These are phyloP conservation scores for Leucoma salicis DNA, from an alignment of 2,888 invertebrate species.

Conservation along the genomic window DNA sequence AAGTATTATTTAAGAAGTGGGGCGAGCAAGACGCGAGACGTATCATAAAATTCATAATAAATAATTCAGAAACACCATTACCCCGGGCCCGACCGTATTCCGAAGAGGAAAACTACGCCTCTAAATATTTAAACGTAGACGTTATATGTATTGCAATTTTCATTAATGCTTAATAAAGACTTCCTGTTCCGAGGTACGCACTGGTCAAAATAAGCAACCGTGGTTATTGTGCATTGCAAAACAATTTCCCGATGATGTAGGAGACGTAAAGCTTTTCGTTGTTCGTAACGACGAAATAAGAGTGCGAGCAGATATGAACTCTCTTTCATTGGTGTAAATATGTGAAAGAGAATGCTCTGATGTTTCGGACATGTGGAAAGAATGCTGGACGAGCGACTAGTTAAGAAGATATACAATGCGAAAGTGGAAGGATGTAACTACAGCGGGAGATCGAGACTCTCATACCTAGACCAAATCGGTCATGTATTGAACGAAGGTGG, in stretches of 20 bases:
- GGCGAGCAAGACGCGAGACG: slow-evolving; percentile 59
- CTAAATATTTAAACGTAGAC: slow-evolving; percentile 73
- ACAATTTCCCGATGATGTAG: background rate
- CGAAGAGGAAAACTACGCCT: slow-evolving; percentile 64
- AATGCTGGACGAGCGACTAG: too few relatives aligned
- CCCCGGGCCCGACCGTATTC: slow-evolving; percentile 48
- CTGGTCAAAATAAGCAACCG: slow-evolving; percentile 12
- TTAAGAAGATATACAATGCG: too few relatives aligned
- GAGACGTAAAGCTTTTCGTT: background rate
- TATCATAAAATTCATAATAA: slow-evolving; percentile 73
- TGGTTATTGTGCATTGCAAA: too few relatives aligned
- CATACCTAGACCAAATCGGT: too few relatives aligned
- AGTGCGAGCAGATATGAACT: background rate
- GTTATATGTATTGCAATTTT: slow-evolving; percentile 81
- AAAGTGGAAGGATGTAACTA: too few relatives aligned
- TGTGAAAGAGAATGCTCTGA: too few relatives aligned
- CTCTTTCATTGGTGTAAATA: too few relatives aligned
- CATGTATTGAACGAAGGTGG: too few relatives aligned
- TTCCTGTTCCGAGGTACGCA: slow-evolving; percentile 49
- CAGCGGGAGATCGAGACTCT: too few relatives aligned
- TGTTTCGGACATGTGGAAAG: too few relatives aligned
- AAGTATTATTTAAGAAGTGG: slow-evolving; percentile 64
- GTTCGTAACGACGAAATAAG: too few relatives aligned
- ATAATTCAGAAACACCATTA: slow-evolving; percentile 75
- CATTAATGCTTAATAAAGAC: slow-evolving; percentile 74